Evolutionary conservation across 1,140 invertebrate species (phyloP).

Genomic region (Cotesia typhae): DNA sequence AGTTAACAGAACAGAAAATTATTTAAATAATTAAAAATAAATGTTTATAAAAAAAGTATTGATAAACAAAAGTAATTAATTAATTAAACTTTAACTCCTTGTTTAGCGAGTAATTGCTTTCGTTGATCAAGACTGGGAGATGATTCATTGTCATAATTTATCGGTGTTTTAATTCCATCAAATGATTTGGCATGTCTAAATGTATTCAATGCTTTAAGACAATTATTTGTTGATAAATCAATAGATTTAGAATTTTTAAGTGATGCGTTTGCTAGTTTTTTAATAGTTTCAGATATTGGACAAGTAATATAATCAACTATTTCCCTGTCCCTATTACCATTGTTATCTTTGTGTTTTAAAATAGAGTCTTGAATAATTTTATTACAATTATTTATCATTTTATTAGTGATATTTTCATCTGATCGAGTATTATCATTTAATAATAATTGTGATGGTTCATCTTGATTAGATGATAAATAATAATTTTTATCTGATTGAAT

Average conservation of each 20-base stretch:
- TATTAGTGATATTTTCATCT: constrained; percentile 12
- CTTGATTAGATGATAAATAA: no score
- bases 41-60: neutral
- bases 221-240: constrained; percentile 54
- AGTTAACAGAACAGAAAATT: constrained; percentile 10
- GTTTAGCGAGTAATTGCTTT: constrained; percentile 62
- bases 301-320: constrained; percentile 59
- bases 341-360: constrained; percentile 46
- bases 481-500: no score
- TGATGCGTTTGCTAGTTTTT: constrained; percentile 61
- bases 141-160: constrained; percentile 47
- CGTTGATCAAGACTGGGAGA: constrained; percentile 63
- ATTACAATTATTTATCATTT: constrained; percentile 34
- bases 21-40: neutral
- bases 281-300: constrained; percentile 63
- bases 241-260: constrained; percentile 57
- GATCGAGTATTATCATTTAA: constrained; percentile 6
- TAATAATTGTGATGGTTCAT: constrained; percentile 20
- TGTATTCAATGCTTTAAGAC: constrained; percentile 54
- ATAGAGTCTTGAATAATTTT: constrained; percentile 41
- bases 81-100: constrained; percentile 58
- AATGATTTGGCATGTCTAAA: constrained; percentile 54
- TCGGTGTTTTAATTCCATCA: constrained; percentile 46
- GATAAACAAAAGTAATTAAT: neutral
- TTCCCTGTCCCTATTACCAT: constrained; percentile 47